Conservation (phyloP, 2,797 vertebrate genomes). For the Microcaecilia unicolor region DNA sequence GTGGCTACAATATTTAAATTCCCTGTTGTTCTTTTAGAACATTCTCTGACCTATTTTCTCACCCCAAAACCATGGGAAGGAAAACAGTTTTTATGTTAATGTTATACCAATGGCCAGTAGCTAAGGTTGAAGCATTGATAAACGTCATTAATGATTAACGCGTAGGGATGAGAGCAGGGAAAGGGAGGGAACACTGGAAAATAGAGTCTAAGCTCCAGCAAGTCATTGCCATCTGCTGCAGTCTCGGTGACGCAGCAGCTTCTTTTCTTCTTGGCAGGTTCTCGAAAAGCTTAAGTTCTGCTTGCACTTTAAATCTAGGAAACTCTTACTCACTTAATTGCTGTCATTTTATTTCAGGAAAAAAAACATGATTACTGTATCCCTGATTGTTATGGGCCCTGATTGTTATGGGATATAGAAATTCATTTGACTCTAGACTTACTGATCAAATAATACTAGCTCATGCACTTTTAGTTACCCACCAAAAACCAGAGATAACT, state of each 20-base stretch:
- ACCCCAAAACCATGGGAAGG: no score
- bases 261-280: conserved; percentile 5
- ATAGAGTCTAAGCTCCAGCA: not conserved
- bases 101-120: no score
- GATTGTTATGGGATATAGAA: conserved; percentile 15
- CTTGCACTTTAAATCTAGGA: conserved; percentile 2
- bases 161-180: no score
- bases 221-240: conserved; percentile 8
- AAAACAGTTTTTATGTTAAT: no score
- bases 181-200: no score
- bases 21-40: no score
- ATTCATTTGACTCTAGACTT: not conserved
- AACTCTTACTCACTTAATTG: conserved; percentile 7
- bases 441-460: no score
- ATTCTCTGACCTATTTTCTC: no score
- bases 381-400: conserved; percentile 15
- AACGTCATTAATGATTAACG: no score
- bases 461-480: not conserved
- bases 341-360: conserved; percentile 15
- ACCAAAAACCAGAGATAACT: conserved; percentile 4
- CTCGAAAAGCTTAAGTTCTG: conserved; percentile 9
- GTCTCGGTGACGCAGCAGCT: conserved; percentile 6
- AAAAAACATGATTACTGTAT: not conserved
- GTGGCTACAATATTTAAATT: no score
- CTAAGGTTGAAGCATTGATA: no score